Percentiles rank a stretch among this genome's conserved stretches.
These are phyloP conservation scores for Cryptus viduatorius DNA, from an alignment of 2,888 invertebrate genomes.

Conservation along the genomic window DNA sequence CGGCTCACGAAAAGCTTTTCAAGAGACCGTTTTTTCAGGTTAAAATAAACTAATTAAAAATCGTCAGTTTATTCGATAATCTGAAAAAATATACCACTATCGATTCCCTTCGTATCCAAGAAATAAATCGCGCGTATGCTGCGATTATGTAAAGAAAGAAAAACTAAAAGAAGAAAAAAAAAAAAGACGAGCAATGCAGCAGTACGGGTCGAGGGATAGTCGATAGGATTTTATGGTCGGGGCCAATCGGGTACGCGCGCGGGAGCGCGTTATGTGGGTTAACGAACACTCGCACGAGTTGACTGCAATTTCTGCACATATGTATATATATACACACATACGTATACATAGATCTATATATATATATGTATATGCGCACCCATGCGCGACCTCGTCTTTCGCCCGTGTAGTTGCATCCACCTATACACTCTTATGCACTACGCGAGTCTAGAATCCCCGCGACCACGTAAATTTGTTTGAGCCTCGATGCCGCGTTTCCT, in stretches of 20 bases:
- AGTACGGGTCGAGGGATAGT: constrained; percentile 35
- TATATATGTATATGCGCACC: background rate
- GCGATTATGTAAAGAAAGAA: constrained; percentile 41
- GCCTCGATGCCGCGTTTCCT: constrained; percentile 5
- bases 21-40: no score
- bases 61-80: background rate
- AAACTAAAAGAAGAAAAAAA: constrained; percentile 16
- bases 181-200: constrained; percentile 29
- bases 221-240: constrained; percentile 42
- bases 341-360: no score
- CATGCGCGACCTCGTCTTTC: constrained; percentile 29
- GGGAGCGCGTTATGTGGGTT: constrained; percentile 60
- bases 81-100: constrained; percentile 7
- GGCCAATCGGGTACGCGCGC: constrained; percentile 50
- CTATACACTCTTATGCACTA: background rate
- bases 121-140: constrained; percentile 37
- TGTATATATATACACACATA: constrained; percentile 5
- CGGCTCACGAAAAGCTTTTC: no score
- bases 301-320: constrained; percentile 34
- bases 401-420: background rate
- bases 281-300: constrained; percentile 53
- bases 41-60: background rate
- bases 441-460: constrained; percentile 4
- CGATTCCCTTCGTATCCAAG: constrained; percentile 19
- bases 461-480: constrained; percentile 38